Base-by-base conservation (phyloP, 1,140 invertebrate genomes). In the Trichomalopsis sarcophagae region DNA sequence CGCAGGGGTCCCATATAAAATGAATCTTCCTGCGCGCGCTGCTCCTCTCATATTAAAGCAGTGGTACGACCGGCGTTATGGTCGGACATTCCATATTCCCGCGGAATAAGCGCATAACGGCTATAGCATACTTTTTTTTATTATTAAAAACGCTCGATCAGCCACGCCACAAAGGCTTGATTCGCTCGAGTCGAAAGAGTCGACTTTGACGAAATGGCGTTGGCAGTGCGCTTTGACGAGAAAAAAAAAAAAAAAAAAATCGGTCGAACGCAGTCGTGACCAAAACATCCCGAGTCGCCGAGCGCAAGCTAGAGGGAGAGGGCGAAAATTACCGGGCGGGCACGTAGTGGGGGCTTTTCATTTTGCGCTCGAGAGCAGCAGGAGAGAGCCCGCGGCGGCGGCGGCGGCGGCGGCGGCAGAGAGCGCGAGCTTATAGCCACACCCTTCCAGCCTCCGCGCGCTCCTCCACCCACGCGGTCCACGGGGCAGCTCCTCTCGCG, bases 351-450 rank as follows among this genome's bases (percentile, higher is more conserved):
- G 5, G 27, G 73, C 17, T 27, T 76, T 76, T 30, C 23, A 82
- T 5, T 50, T 13, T 27, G 27, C 66, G n/a, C 69, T 71, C 14
- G 50, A 62, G 55, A 62, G 55, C 6, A 62, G 55, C 6, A 17
- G 17, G 55, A 62, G 55, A 62, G 71, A 36, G 81, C 81, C 44
- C 33, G 33, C 33, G 33, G 33, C 33, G 5, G 33, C 33, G 27
- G 0, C 27, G 27, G 0, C 27, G 27, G 27, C 27, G 36, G 0
- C 36, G 2, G 47, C 47, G 47, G 47, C 21, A n/a, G 55, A 62
- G 55, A 62, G 71, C 30, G 81, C 81, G 30, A 76, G 74, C 74
- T 82, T 83, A 83, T 62, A 69, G 55, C 81, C 81, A 84, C 82
- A 78, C 82, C 82, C 82, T 78, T 50, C 13, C 4, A 17, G 13